phyloP scores from a whole-genome alignment of 1,140 invertebrate genomes.

The Ceratina australensis region DNA sequence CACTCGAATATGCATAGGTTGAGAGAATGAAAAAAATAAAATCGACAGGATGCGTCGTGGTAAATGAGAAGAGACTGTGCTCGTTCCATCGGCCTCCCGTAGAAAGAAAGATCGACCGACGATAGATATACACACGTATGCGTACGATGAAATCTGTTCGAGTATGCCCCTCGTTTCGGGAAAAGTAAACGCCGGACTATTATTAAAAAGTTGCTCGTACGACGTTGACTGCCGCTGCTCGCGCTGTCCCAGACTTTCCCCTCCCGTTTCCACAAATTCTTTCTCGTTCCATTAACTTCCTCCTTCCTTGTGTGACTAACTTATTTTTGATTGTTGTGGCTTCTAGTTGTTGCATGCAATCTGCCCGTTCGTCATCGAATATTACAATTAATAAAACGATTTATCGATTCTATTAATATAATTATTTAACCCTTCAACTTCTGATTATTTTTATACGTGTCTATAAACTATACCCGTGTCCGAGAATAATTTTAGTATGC shows the following conservation, averaged over 20 bases:
- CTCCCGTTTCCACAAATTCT: conserved; percentile 23
- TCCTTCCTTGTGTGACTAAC: conserved; percentile 29
- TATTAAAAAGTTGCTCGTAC: conserved; percentile 66
- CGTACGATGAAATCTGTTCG: conserved; percentile 21
- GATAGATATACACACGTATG: not conserved
- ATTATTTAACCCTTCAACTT: conserved; percentile 2
- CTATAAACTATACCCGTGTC: no score
- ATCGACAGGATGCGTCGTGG: conserved; percentile 7
- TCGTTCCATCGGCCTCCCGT: conserved; percentile 57
- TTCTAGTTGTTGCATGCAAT: conserved; percentile 45
- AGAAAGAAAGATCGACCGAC: conserved; percentile 10
- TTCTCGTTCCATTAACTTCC: not conserved
- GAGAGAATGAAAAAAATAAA: not conserved
- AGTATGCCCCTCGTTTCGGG: conserved; percentile 56
- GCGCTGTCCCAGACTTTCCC: conserved; percentile 77
- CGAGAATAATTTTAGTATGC: no score
- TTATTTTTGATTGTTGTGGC: conserved; percentile 10
- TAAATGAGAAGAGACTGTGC: conserved; percentile 21
- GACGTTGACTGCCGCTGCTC: conserved; percentile 80
- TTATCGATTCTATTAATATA: not conserved
- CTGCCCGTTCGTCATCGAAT: conserved; percentile 41
- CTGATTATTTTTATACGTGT: no score
- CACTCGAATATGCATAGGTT: not conserved
- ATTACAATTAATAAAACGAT: not conserved
- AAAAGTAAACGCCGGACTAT: conserved; percentile 15